Conservation (phyloP, 1,140 invertebrate genomes). For the Temnothorax curvispinosus region DNA sequence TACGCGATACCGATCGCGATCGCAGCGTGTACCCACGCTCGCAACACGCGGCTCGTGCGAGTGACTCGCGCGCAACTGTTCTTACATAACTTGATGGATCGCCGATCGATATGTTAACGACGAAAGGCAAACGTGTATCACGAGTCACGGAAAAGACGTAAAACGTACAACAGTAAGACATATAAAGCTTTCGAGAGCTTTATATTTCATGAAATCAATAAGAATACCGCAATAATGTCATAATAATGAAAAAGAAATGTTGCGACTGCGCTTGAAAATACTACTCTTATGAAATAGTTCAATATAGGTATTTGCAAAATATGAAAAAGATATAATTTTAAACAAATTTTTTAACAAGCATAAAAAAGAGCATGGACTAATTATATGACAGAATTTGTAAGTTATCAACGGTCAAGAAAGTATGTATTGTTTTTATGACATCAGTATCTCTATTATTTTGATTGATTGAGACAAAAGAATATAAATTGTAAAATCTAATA, state of each 20-base stretch:
- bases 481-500: not conserved
- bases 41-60: constrained; percentile 18
- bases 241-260: constrained; percentile 29
- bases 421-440: not conserved
- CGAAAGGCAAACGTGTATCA: constrained; percentile 13
- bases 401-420: not conserved
- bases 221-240: not conserved
- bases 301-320: not conserved
- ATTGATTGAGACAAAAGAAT: not conserved
- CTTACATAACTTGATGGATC: constrained; percentile 50
- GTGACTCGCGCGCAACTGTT: constrained; percentile 21
- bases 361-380: not conserved
- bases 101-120: constrained; percentile 32
- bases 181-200: not conserved
- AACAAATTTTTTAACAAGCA: not conserved
- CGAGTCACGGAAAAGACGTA: constrained; percentile 17
- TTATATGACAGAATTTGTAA: not conserved
- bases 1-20: constrained; percentile 50
- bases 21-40: constrained; percentile 40
- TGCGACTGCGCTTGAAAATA: constrained; percentile 53
- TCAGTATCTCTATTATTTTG: not conserved
- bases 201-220: constrained; percentile 32
- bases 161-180: not conserved
- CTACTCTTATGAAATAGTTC: not conserved
- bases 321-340: not conserved